phyloP scores from a whole-genome alignment of 2,113 vertebrate species.

The Pica pica region DNA sequence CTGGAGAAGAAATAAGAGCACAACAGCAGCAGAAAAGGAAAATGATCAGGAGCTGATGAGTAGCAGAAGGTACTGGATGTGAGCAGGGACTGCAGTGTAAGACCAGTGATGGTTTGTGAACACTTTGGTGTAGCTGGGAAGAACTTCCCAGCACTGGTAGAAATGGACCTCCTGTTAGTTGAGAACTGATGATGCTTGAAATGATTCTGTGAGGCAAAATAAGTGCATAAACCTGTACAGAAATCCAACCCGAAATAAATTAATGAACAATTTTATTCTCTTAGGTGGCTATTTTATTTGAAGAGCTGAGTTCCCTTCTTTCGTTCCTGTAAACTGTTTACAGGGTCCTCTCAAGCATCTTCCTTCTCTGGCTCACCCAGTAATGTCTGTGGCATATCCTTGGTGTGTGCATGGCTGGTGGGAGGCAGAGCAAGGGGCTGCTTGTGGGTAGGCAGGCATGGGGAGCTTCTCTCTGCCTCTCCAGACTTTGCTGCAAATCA shows the following conservation, averaged over 20 bases:
- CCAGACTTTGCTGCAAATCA: not conserved
- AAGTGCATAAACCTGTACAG: conserved; percentile 31
- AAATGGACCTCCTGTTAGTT: not conserved
- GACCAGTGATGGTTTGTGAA: not conserved
- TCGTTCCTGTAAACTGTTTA: not conserved
- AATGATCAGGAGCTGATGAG: not conserved
- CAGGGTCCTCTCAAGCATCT: not conserved
- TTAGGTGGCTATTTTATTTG: not conserved
- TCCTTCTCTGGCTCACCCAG: not conserved
- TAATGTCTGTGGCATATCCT: not conserved
- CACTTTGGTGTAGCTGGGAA: not conserved
- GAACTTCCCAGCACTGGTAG: not conserved
- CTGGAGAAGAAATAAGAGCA: not conserved
- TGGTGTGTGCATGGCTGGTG: not conserved
- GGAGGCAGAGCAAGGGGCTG: not conserved
- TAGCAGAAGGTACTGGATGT: not conserved
- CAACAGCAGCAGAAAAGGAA: not conserved
- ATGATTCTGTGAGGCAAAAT: conserved; percentile 25
- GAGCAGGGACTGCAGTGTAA: not conserved
- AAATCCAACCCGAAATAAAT: not conserved
- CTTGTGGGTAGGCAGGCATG: not conserved
- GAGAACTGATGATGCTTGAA: conserved; percentile 22
- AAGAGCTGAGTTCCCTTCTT: not conserved
- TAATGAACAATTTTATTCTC: conserved; percentile 1
- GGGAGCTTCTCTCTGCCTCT: not conserved